Conservation (phyloP, 2,888 invertebrate genomes). For the Seira sanloemensis region DNA sequence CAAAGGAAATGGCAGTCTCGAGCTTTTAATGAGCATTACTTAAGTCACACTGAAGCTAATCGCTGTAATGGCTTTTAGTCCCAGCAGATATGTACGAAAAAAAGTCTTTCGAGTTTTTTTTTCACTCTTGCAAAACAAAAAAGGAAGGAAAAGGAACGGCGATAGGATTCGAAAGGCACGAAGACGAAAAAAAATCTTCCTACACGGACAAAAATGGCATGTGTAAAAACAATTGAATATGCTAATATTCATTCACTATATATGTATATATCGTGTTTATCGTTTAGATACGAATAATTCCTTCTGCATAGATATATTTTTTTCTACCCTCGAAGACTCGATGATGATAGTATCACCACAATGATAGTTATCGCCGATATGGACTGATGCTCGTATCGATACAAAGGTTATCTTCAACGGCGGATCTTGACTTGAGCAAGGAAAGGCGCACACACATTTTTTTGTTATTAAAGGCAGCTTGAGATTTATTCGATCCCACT, state of each 20-base stretch:
- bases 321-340: too few relatives aligned
- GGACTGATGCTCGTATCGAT: background rate
- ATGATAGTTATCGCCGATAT: background rate
- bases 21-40: too few relatives aligned
- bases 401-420: background rate
- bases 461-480: background rate
- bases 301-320: too few relatives aligned
- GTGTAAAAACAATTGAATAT: conserved; percentile 47
- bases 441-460: background rate
- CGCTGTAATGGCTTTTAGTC: too few relatives aligned
- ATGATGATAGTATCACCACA: background rate
- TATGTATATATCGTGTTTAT: too few relatives aligned
- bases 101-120: too few relatives aligned
- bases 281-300: too few relatives aligned
- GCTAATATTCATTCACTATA: conserved; percentile 37
- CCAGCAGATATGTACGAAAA: too few relatives aligned
- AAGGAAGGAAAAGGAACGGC: conserved; percentile 9
- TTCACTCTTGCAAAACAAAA: too few relatives aligned
- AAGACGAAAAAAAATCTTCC: too few relatives aligned
- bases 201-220: conserved; percentile 43
- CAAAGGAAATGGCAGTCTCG: too few relatives aligned
- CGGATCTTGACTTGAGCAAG: conserved; percentile 5
- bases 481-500: background rate
- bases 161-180: conserved; percentile 32
- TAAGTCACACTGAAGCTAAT: too few relatives aligned